phyloP scores from a whole-genome alignment of 2,888 invertebrate genomes.

The Dynastes tityus region DNA sequence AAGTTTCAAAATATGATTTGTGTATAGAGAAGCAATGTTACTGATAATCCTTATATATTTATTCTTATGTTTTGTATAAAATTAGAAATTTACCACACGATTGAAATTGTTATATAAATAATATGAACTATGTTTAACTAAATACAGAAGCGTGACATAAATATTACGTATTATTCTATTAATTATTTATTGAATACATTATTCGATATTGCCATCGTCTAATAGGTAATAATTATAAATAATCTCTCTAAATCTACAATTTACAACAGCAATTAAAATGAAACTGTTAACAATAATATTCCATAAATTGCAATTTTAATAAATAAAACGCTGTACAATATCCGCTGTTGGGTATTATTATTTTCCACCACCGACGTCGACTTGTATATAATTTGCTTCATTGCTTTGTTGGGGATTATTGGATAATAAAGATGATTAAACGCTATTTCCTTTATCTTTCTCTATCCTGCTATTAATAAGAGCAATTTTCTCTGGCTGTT shows the following conservation, averaged over 20 bases:
- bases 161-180: too few relatives aligned
- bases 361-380: neutral
- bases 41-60: neutral
- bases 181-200: too few relatives aligned
- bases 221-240: neutral
- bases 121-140: too few relatives aligned
- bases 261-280: slow-evolving; percentile 4
- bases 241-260: neutral
- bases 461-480: slow-evolving; percentile 1
- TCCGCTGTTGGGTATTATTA: neutral
- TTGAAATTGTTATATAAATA: too few relatives aligned
- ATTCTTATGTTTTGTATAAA: too few relatives aligned
- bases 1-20: slow-evolving; percentile 10
- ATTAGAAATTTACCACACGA: too few relatives aligned
- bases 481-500: neutral
- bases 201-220: neutral
- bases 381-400: slow-evolving; percentile 4
- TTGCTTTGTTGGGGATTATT: slow-evolving; percentile 23
- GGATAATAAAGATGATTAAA: slow-evolving; percentile 8
- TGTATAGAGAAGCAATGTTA: neutral
- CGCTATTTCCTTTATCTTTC: neutral
- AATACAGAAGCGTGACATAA: too few relatives aligned
- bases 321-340: slow-evolving; percentile 7
- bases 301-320: slow-evolving; percentile 1
- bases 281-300: slow-evolving; percentile 5